These are phyloP conservation scores for Aptenodytes patagonicus DNA, from an alignment of 2,113 vertebrate genomes.

Conservation along the genomic window DNA sequence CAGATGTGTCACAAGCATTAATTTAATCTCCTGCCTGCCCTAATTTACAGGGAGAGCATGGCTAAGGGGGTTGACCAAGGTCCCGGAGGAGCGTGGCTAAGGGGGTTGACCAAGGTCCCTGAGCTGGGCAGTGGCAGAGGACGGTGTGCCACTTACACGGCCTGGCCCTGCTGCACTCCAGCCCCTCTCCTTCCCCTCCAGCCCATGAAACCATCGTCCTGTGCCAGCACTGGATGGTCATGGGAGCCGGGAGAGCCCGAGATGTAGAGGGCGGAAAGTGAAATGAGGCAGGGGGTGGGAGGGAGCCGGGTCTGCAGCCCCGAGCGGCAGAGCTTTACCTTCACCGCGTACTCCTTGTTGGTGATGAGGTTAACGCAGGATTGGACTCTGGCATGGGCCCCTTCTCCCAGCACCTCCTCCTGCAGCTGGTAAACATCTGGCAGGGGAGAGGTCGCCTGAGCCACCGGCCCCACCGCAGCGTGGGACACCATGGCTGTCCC, in stretches of 20 bases:
- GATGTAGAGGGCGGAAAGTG: neutral
- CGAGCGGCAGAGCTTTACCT: conserved; percentile 71
- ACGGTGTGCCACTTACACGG: rapidly evolving
- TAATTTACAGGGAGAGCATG: neutral
- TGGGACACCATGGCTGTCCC: neutral
- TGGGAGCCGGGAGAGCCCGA: neutral
- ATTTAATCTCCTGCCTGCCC: neutral
- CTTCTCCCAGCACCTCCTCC: conserved; percentile 93
- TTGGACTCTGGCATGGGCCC: conserved; percentile 93
- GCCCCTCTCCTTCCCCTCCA: neutral
- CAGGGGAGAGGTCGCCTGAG: neutral
- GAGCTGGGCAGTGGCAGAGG: neutral
- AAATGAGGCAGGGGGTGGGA: neutral
- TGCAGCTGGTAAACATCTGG: conserved; percentile 96
- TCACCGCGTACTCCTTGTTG: conserved; percentile 96
- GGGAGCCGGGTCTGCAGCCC: neutral
- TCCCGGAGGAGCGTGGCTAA: too few species aligned
- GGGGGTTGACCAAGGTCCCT: rapidly evolving
- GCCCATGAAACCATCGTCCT: rapidly evolving
- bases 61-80: neutral
- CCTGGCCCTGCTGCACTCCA: neutral
- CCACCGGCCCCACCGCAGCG: rapidly evolving
- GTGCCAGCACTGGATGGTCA: rapidly evolving
- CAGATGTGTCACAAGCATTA: rapidly evolving
- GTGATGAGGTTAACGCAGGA: conserved; percentile 95